A percentile compares a stretch with the other conserved stretches of the same genome.
phyloP scores from a whole-genome alignment of 2,113 vertebrate genomes.

The Raja brachyura region DNA sequence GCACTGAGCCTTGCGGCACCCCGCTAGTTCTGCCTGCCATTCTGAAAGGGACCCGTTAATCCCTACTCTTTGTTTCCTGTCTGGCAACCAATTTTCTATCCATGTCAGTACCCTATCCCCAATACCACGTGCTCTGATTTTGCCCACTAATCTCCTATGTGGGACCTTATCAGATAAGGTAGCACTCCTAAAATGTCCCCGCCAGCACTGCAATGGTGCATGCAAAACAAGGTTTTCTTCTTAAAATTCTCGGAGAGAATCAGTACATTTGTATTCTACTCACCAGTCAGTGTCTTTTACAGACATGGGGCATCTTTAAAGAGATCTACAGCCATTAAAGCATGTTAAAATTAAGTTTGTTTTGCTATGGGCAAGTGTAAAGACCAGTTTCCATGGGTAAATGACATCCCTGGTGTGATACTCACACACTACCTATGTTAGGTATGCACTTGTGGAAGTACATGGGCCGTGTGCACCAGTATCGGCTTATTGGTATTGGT shows the following conservation, averaged over 20 bases:
- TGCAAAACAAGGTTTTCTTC: not conserved
- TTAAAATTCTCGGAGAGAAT: not conserved
- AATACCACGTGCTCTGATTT: too few relatives aligned
- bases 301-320: not conserved
- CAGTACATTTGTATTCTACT: not conserved
- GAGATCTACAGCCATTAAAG: not conserved
- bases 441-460: not conserved
- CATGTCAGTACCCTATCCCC: too few relatives aligned
- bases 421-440: not conserved
- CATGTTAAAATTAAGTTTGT: not conserved
- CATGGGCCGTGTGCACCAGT: not conserved
- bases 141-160: too few relatives aligned
- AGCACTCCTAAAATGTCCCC: not conserved
- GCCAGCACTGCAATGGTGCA: not conserved
- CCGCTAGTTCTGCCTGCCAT: too few relatives aligned
- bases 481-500: too few relatives aligned
- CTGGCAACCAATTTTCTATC: too few relatives aligned
- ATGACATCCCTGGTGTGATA: not conserved
- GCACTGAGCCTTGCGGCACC: too few relatives aligned
- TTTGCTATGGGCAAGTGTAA: not conserved
- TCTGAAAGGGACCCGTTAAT: too few relatives aligned
- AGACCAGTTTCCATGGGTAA: not conserved
- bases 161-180: too few relatives aligned
- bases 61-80: too few relatives aligned
- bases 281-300: not conserved